These are phyloP conservation scores for Protosalanx chinensis DNA, from an alignment of 2,797 vertebrate genomes.

Conservation along the genomic window DNA sequence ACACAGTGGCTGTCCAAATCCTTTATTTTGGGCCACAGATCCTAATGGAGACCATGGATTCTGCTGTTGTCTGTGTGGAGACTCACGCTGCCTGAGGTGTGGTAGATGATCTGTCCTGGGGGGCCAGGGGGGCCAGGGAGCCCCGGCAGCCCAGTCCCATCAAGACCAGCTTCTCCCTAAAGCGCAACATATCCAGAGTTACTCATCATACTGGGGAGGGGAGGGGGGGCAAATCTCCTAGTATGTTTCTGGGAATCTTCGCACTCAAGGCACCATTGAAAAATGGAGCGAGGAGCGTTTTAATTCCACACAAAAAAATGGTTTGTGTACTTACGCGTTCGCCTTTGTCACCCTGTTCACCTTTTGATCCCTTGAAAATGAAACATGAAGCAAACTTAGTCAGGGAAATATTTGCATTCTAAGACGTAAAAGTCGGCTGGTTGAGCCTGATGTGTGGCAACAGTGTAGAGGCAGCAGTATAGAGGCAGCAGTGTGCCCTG, in stretches of 20 bases:
- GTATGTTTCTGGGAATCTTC: no score
- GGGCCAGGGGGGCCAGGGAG: slow-evolving; percentile 84
- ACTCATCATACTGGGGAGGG: no score
- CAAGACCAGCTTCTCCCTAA: slow-evolving; percentile 81
- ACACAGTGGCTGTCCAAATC: neutral
- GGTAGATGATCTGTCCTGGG: slow-evolving; percentile 72
- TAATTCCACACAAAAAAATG: no score
- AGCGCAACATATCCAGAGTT: neutral
- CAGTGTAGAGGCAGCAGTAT: neutral
- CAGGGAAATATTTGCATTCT: no score
- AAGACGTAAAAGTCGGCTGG: no score
- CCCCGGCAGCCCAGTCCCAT: slow-evolving; percentile 76
- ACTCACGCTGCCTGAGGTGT: slow-evolving; percentile 59
- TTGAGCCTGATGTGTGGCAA: neutral
- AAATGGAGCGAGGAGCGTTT: no score
- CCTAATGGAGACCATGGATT: neutral
- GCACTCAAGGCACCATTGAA: neutral
- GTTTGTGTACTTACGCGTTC: slow-evolving; percentile 56
- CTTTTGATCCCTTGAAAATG: slow-evolving; percentile 64
- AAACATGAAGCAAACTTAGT: neutral
- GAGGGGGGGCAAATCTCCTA: no score
- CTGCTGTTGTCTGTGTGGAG: neutral
- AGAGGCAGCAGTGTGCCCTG: no score
- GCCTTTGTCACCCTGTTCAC: slow-evolving; percentile 63
- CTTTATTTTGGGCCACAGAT: neutral